A percentile compares a stretch with the other conserved stretches of the same genome.
phyloP scores from a whole-genome alignment of 2,888 invertebrate species.

The Exocentrus adspersus region DNA sequence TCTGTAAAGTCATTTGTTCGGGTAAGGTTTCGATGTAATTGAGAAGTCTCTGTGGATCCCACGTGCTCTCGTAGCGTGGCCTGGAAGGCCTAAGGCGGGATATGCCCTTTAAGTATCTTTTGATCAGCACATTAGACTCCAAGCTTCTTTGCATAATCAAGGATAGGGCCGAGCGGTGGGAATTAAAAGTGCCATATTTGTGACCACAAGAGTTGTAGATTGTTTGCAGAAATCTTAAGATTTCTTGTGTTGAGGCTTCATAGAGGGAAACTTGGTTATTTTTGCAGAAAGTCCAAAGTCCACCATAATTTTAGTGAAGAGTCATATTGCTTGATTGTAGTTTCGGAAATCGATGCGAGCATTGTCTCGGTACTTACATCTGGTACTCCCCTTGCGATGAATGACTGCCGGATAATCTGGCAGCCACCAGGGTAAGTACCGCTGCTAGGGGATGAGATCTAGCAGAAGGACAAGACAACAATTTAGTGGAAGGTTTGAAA shows the following conservation, averaged over 20 bases:
- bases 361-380: background rate
- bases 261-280: background rate
- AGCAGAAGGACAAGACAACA: background rate
- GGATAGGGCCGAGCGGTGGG: background rate
- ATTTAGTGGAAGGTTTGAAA: background rate
- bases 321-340: background rate
- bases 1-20: background rate
- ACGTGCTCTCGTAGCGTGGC: background rate
- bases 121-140: background rate
- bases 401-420: background rate
- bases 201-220: background rate
- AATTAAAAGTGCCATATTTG: background rate
- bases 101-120: background rate
- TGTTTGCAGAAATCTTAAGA: background rate
- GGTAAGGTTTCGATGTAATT: background rate
- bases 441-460: background rate
- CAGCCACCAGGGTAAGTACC: background rate
- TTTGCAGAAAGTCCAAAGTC: background rate
- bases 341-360: background rate
- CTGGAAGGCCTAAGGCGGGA: background rate
- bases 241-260: background rate
- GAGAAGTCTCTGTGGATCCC: background rate
- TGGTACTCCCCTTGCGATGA: background rate
- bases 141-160: background rate
- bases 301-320: background rate